phyloP scores from a whole-genome alignment of 2,888 invertebrate species.

The Drosophila barbarae region DNA sequence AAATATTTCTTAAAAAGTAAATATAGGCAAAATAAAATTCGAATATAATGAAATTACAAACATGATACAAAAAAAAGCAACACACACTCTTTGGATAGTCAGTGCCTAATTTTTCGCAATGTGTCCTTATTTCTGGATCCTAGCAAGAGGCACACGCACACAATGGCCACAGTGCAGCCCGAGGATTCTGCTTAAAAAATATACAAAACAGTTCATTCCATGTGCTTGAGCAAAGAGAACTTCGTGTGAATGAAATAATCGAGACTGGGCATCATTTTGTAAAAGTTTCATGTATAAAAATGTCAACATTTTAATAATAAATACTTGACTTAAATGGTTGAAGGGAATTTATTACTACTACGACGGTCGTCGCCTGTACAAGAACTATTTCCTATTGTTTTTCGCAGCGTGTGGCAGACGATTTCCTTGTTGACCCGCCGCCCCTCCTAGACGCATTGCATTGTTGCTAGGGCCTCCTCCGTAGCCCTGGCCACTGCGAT shows the following conservation, averaged over 20 bases:
- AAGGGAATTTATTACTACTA: constrained; percentile 28
- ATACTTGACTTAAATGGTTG: constrained; percentile 29
- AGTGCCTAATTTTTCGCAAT: constrained; percentile 3
- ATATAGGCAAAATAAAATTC: constrained; percentile 63
- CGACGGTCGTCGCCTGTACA: neutral
- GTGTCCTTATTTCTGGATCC: constrained; percentile 5
- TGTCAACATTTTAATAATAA: constrained; percentile 35
- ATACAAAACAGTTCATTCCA: constrained; percentile 14
- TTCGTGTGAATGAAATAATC: constrained; percentile 28
- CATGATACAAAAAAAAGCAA: constrained; percentile 11
- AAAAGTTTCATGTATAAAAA: constrained; percentile 20
- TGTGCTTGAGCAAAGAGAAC: constrained; percentile 16
- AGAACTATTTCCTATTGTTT: constrained; percentile 69
- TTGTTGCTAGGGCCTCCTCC: constrained; percentile 80
- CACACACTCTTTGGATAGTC: neutral
- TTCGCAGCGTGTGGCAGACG: constrained; percentile 71
- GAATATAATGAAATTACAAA: constrained; percentile 54
- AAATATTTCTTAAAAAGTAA: constrained; percentile 64
- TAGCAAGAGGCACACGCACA: neutral
- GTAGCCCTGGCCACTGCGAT: constrained; percentile 81
- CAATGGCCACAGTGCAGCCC: neutral
- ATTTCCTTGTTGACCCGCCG: constrained; percentile 80
- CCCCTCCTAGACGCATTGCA: constrained; percentile 70
- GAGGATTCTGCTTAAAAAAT: neutral
- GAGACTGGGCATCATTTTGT: constrained; percentile 32